Base-by-base conservation (phyloP, 2,797 vertebrate species). In the Poecilia gillii region DNA sequence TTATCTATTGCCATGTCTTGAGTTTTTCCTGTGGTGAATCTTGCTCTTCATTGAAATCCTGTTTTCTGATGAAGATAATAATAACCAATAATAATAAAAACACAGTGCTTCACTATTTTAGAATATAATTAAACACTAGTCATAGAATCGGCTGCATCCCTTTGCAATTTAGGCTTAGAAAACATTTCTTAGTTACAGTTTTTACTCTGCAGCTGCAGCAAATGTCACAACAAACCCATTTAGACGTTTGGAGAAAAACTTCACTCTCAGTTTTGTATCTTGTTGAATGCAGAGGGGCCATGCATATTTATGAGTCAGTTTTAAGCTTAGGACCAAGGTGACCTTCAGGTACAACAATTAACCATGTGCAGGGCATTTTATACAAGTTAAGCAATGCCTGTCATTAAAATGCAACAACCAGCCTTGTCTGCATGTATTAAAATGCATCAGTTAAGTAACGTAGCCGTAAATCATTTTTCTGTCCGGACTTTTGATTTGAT, bases 281-380 rank as follows among this genome's bases (percentile, higher is more conserved):
- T 66, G 46, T 86, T 83, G 72, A 41, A 88, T 59, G 55, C 71
- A 57, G 55, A 84, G n/a, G 43, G 55, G 28, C 75, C 72, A 64
- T 89, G 39, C 73, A 83, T 88, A 88, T 86, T 90, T 80, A 89
- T 82, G 55, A 66, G 46, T 41, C 39, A 46, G 79, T 87, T 89
- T 64, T 76, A 51, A 55, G 85, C 77, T 81, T 83, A 77, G 86
- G 71, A 66, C 71, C 1, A 46, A 77, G 51, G 41, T 84, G 77
- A 57, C 72, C 70, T 75, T 85, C 77, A 74, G 59, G 46, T 72
- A 14, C 39, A 46, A 36, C 45, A 51, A 23, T 31, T 59, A 33
- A 55, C 39, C 25, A 45, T 43, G 13, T 41, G 33, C 31, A 55
- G 33, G 25, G 36, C 47, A 73, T 53, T 39, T 73, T 73, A 36